Percentiles rank a stretch among this genome's conserved stretches.
These are phyloP conservation scores for Leptestheria dahalacensis DNA, from an alignment of 1,140 invertebrate genomes.

Conservation along the genomic window DNA sequence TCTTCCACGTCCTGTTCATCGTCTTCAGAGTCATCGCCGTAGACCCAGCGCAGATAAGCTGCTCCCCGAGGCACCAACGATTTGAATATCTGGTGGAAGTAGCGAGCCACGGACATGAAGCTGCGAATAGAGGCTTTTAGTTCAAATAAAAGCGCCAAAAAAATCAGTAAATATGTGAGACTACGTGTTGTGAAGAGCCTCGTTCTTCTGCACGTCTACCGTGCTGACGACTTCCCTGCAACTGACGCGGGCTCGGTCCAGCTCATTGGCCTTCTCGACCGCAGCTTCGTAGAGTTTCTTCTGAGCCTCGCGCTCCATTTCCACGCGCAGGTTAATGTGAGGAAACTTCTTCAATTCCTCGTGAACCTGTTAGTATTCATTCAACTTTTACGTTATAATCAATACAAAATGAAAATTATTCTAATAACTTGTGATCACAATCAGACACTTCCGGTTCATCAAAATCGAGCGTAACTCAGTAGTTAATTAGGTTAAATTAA, in stretches of 20 bases:
- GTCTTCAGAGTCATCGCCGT: neutral
- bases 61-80: neutral
- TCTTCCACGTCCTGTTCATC: neutral
- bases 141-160: neutral
- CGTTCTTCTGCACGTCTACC: neutral
- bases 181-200: neutral
- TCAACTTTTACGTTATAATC: too few species aligned
- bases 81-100: neutral
- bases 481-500: too few species aligned
- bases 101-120: neutral
- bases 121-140: neutral
- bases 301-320: neutral
- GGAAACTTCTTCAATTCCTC: neutral
- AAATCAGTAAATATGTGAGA: neutral
- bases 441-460: too few species aligned
- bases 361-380: too few species aligned
- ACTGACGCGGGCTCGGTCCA: neutral
- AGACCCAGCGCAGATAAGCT: neutral
- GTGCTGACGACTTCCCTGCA: neutral
- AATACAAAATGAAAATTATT: too few species aligned
- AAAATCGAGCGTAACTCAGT: too few species aligned
- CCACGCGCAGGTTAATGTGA: neutral
- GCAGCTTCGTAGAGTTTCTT: neutral
- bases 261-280: neutral
- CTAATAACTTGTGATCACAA: too few species aligned